Conservation (phyloP, 2,888 invertebrate species). For the Prenolepis imparis region DNA sequence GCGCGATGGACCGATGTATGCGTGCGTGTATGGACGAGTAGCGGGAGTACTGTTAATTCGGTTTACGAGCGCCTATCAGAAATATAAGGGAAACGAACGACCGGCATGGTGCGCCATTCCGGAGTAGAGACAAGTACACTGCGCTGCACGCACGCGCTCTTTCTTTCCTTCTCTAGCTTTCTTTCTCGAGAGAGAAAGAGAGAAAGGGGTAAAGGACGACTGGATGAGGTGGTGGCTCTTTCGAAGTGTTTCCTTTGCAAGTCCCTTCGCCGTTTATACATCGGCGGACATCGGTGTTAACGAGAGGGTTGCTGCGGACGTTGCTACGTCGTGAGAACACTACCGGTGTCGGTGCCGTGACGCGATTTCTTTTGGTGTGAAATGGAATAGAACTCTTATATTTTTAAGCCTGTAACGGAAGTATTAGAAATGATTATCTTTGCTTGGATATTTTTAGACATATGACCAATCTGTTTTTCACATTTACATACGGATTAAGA, state of each 20-base stretch:
- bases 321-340: constrained; percentile 22
- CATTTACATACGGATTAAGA: not conserved
- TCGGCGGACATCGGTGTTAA: constrained; percentile 42
- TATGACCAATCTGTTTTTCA: not conserved
- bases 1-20: constrained; percentile 45
- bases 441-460: not conserved
- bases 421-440: not conserved
- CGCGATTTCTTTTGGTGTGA: not conserved
- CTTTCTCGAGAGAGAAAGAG: not conserved
- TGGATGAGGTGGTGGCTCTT: constrained; percentile 31
- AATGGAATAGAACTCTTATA: not conserved
- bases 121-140: constrained; percentile 46
- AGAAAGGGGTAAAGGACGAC: not conserved
- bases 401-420: not conserved
- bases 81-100: constrained; percentile 76
- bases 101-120: constrained; percentile 64
- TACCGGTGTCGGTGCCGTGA: not conserved
- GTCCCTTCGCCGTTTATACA: constrained; percentile 50
- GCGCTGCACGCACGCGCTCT: constrained; percentile 22
- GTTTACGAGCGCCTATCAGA: constrained; percentile 80
- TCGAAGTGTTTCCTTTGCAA: constrained; percentile 57
- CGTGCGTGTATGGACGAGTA: constrained; percentile 51
- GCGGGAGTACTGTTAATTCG: constrained; percentile 78
- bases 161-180: not conserved
- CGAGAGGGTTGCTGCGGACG: constrained; percentile 22